Percentiles rank a stretch among this genome's conserved stretches.
These are phyloP conservation scores for Eubasilissa splendida DNA, from an alignment of 2,888 invertebrate genomes.

Conservation along the genomic window DNA sequence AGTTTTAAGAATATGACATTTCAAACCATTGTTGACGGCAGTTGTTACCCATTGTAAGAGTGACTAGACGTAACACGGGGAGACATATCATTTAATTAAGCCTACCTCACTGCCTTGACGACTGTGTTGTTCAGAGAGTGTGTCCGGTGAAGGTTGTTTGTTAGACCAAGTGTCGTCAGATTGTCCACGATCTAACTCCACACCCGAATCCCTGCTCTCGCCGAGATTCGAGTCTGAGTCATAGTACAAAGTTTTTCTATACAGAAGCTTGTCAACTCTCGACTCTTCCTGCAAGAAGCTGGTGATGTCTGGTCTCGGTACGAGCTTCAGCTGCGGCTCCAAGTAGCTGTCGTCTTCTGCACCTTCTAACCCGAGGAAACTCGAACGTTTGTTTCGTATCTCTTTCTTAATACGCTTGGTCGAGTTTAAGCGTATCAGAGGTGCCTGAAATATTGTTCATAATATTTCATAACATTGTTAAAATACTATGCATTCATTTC, in stretches of 20 bases:
- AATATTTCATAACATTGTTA: slow-evolving; percentile 1
- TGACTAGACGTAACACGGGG: no score
- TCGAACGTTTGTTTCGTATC: slow-evolving; percentile 85
- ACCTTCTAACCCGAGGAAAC: slow-evolving; percentile 89
- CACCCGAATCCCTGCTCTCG: slow-evolving; percentile 86
- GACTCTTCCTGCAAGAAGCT: slow-evolving; percentile 86
- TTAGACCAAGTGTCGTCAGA: slow-evolving; percentile 76
- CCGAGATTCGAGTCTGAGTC: slow-evolving; percentile 78
- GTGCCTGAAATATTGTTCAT: slow-evolving; percentile 65
- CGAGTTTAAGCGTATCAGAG: slow-evolving; percentile 83
- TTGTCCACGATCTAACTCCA: slow-evolving; percentile 77
- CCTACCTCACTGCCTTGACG: slow-evolving; percentile 84
- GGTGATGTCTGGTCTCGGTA: slow-evolving; percentile 86
- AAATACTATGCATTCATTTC: not conserved
- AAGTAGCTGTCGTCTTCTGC: slow-evolving; percentile 78
- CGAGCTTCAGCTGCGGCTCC: slow-evolving; percentile 78
- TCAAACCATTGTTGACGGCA: no score
- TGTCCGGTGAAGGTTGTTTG: slow-evolving; percentile 69
- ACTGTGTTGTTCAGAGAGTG: slow-evolving; percentile 78
- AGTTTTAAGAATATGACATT: no score
- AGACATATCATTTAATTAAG: no score
- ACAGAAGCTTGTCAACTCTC: slow-evolving; percentile 83
- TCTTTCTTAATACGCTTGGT: slow-evolving; percentile 91
- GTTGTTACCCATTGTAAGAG: no score
- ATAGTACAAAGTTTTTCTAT: slow-evolving; percentile 80